Evolutionary conservation across 2,888 invertebrate genomes (phyloP), one percentile per base, ranked within the genome.

Genomic region (Cosmorhoe ocellata): DNA sequence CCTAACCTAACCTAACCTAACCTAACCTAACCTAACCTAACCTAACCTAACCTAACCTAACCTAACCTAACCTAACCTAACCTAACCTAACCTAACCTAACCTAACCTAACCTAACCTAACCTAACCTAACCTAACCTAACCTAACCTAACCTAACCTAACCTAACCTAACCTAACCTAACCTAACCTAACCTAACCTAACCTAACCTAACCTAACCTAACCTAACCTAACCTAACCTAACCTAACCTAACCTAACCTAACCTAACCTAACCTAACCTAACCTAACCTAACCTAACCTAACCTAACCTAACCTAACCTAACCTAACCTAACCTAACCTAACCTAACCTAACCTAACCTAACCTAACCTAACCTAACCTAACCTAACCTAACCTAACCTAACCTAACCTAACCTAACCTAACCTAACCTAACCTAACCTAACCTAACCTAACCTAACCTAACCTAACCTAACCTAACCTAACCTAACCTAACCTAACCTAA

Each of bases 1-100:
- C 18, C 18, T 3, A 4, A 18, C 18, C 3, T 4, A 18, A 4
- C 18, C 18, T 3, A 18, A 18, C 18, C 18, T n/a, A 4, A 18
- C 18, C 2, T 18, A 18, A 18, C 18, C 18, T 4, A 18, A 18
- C 18, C 18, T 18, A 18, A 18, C 18, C 18, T 18, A 18, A 42
- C 52, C 52, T 47, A 52, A 51, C 51, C 51, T 44, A 44, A 51
- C 56, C 48, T 47, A 51, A 48, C 51, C 56, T 48, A 56, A 48
- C 48, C 56, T 51, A 48, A 56, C 51, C 56, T 51, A 50, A 51
- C 51, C 50, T 51, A 51, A 56, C 56, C 56, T 56, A 56, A 56
- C 51, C 56, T 56, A 56, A 56, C 56, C 56, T 56, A 56, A 56
- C 56, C 56, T 56, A 56, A 56, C 56, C 56, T 56, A 56, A 56